Conservation (phyloP, 2,888 invertebrate genomes). For the Laspeyria flexula region DNA sequence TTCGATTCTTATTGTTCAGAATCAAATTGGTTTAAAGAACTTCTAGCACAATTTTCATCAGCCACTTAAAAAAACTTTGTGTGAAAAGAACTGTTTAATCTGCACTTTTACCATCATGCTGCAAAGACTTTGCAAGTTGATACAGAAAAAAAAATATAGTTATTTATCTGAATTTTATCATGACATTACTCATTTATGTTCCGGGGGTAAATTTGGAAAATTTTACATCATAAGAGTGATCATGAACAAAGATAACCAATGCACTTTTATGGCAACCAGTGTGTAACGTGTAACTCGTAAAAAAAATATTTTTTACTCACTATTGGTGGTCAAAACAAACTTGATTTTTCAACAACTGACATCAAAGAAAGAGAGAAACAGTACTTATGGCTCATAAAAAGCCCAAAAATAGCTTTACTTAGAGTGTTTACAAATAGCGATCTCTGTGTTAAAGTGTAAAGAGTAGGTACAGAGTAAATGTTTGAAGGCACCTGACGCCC, state of each 20-base stretch:
- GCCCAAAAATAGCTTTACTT: conserved; percentile 39
- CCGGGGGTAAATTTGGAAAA: too few species aligned
- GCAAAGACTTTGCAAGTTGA: too few species aligned
- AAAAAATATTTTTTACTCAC: neutral
- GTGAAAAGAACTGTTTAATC: too few species aligned
- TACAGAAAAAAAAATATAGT: too few species aligned
- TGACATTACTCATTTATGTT: too few species aligned
- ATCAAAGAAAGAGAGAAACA: conserved; percentile 36
- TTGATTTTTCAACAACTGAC: conserved; percentile 3
- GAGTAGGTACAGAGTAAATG: conserved; percentile 38
- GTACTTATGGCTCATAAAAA: conserved; percentile 28
- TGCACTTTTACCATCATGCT: too few species aligned
- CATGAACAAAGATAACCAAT: too few species aligned
- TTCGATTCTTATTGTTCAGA: conserved; percentile 9
- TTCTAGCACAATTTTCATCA: neutral
- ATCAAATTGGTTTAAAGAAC: neutral
- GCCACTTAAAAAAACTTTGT: neutral
- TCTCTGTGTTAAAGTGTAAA: conserved; percentile 25
- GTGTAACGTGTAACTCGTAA: too few species aligned
- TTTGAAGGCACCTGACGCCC: conserved; percentile 36
- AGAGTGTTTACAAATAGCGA: conserved; percentile 43
- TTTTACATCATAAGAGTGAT: too few species aligned
- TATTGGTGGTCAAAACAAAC: neutral
- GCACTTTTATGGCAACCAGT: too few species aligned
- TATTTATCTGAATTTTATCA: too few species aligned